Evolutionary conservation across 2,888 invertebrate genomes (phyloP).

Genomic region (Drosophila anomalata): DNA sequence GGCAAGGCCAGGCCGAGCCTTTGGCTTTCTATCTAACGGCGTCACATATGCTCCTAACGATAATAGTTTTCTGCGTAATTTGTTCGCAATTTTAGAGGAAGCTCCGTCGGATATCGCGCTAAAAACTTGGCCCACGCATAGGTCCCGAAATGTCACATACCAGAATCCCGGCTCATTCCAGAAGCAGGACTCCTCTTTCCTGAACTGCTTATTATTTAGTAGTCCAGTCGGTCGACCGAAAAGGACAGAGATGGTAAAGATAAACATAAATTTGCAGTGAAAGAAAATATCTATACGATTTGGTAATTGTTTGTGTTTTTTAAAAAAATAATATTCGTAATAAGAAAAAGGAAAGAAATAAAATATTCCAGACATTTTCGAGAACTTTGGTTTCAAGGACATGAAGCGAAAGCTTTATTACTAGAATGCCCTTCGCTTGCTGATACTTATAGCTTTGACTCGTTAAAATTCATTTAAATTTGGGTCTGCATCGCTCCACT

Average conservation of each 20-base stretch:
- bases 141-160: slow-evolving; percentile 1
- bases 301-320: not conserved
- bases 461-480: slow-evolving; percentile 79
- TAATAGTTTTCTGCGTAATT: slow-evolving; percentile 84
- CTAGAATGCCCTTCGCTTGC: slow-evolving; percentile 37
- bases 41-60: slow-evolving; percentile 83
- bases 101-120: slow-evolving; percentile 57
- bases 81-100: slow-evolving; percentile 75
- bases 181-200: not conserved
- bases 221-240: slow-evolving; percentile 15
- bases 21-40: slow-evolving; percentile 58
- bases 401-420: not conserved
- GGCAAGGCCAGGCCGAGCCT: slow-evolving; percentile 26
- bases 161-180: slow-evolving; percentile 8
- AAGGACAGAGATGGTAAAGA: slow-evolving; percentile 18
- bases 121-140: slow-evolving; percentile 55
- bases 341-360: not conserved
- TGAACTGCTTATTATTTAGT: slow-evolving; percentile 71
- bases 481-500: slow-evolving; percentile 30
- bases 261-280: slow-evolving; percentile 29
- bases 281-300: not conserved
- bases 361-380: not conserved
- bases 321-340: too few relatives aligned
- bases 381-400: not conserved
- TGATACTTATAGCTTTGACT: slow-evolving; percentile 76